Evolutionary conservation across 2,113 vertebrate genomes (phyloP).

Genomic region (Channa argus): DNA sequence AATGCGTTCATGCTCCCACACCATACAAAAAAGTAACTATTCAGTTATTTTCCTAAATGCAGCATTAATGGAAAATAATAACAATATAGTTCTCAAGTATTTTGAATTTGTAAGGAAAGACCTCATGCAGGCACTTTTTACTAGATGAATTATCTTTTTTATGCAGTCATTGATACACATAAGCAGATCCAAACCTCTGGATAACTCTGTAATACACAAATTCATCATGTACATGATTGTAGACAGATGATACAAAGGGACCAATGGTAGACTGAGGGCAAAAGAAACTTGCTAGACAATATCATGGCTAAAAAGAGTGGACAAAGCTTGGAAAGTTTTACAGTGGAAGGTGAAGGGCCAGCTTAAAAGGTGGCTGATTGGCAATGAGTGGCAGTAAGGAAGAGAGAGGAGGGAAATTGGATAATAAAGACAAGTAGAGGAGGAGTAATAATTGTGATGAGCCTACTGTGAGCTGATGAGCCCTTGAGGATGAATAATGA

Average conservation of each 20-base stretch:
- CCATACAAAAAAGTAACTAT: no score
- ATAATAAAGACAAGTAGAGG: conserved; percentile 74
- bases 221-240: no score
- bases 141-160: no score
- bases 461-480: conserved; percentile 71
- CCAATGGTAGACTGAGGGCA: neutral
- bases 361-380: conserved; percentile 64
- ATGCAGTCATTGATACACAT: no score
- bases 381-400: conserved; percentile 53
- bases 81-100: neutral
- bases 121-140: no score
- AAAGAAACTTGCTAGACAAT: neutral
- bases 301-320: neutral
- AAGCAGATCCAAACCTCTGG: no score
- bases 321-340: conserved; percentile 39
- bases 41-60: neutral
- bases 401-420: conserved; percentile 65
- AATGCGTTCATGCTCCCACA: no score
- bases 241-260: no score
- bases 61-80: neutral
- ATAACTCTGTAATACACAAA: no score
- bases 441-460: conserved; percentile 77
- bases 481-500: conserved; percentile 71
- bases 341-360: conserved; percentile 46
- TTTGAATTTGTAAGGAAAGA: no score